Base-by-base conservation (phyloP, 53 echinoderm and acorn worm genomes). In the Paracentrotus lividus region DNA sequence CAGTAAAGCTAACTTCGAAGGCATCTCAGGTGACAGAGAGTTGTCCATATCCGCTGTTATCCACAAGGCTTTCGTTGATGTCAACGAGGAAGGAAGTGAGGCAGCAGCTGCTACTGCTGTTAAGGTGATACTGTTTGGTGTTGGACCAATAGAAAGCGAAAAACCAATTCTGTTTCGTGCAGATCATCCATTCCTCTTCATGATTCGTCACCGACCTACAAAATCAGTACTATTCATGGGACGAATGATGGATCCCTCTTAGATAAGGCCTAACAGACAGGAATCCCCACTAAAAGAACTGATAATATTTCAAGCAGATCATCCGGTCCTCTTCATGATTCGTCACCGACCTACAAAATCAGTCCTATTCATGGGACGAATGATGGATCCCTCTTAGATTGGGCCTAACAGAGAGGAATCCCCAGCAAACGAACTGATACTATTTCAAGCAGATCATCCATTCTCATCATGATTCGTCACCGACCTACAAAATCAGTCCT, bases 21-120 rank as follows among this genome's bases (percentile, higher is more conserved):
- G 98, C 21, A 91, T 98, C 42, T 89, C 94, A 0, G 93, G 94
- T 40, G 58, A 92, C 38, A 72, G 69, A 27, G 90, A 95, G 4
- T 92, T 98, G 58, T 96, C 43, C 58, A 96, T 98, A n/a, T 97
- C 96, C 2, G 55, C 31, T 3, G 94, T 98, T 10, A 88, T 96
- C 33, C 97, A 98, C 76, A 95, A 95, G 54, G 96, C 97, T 12
- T 97, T 98, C 66, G 86, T 98, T 64, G 99, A 98, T 44, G 97
- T 98, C 57, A 97, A 98, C 88, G 99, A 98, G 49, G 96, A 96
- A 78, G 99, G 99, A 0, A 98, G 93, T 88, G 99, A 98, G 85
- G 99, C 99, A 9, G 97, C 99, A 36, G 97, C 97, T 2, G 96
- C 97, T 0, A 97, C 98, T 0, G 96, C 94, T 23, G 95, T 93